Evolutionary conservation across 2,113 vertebrate genomes (phyloP).

Genomic region (Crotalus tigris): DNA sequence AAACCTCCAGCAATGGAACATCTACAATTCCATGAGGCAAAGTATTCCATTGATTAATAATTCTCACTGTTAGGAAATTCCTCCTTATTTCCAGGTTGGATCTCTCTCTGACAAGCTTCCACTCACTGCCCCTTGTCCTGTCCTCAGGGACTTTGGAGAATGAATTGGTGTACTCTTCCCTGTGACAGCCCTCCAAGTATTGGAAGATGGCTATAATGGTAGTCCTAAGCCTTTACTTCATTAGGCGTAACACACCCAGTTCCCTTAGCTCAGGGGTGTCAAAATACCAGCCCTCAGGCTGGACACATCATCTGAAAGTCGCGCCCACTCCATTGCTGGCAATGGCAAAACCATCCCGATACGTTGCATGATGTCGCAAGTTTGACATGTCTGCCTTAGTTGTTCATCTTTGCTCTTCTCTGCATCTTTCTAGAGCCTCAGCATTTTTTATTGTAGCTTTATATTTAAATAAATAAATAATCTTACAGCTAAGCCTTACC

Average conservation of each 20-base stretch:
- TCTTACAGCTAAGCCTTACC: neutral
- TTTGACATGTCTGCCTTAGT: neutral
- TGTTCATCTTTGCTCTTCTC: neutral
- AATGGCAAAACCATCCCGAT: no score
- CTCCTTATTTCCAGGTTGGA: neutral
- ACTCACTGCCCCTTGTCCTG: neutral
- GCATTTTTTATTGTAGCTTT: neutral
- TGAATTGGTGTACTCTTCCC: neutral
- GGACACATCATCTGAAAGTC: no score
- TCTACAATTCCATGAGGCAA: neutral
- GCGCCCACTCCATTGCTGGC: no score
- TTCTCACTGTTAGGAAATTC: neutral
- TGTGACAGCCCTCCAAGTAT: neutral
- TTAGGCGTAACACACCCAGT: neutral
- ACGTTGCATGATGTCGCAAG: no score
- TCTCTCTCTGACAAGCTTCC: neutral
- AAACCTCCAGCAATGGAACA: neutral
- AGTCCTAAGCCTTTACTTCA: neutral
- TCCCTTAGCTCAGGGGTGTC: neutral
- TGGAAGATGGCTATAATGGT: neutral
- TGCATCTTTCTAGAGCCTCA: neutral
- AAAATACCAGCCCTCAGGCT: no score
- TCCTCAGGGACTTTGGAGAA: neutral
- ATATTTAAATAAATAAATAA: neutral
- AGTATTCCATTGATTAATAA: neutral